Evolutionary conservation across 2,113 vertebrate species (phyloP).

Genomic region (Coptodon rendalli): DNA sequence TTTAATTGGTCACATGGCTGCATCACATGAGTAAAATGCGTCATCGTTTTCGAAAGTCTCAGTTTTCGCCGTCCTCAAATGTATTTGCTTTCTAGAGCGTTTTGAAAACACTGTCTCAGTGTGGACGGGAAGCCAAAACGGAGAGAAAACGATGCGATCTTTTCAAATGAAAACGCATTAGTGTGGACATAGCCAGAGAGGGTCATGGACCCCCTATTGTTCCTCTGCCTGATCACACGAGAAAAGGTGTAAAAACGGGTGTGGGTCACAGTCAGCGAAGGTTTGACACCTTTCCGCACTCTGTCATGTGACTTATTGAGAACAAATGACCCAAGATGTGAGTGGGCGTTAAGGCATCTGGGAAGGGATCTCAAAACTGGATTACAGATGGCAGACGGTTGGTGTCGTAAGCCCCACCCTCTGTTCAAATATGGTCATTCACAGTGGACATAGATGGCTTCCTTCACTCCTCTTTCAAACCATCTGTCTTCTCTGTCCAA

Average conservation of each 20-base stretch:
- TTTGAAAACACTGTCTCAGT: accelerated
- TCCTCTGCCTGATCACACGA: not conserved
- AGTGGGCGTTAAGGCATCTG: not conserved
- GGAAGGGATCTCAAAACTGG: not conserved
- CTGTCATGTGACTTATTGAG: not conserved
- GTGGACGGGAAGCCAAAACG: not conserved
- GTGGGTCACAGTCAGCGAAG: not conserved
- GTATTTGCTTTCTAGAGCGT: too few relatives aligned
- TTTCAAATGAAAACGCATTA: not conserved
- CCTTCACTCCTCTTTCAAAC: not conserved
- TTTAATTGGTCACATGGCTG: not conserved
- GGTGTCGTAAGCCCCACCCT: accelerated
- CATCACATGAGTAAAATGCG: not conserved
- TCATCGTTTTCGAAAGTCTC: not conserved
- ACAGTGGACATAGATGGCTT: not conserved
- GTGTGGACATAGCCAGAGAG: not conserved
- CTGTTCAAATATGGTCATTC: accelerated
- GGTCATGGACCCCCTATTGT: accelerated
- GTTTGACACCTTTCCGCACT: not conserved
- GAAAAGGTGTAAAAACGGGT: not conserved
- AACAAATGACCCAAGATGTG: not conserved
- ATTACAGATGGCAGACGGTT: accelerated
- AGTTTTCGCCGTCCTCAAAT: accelerated
- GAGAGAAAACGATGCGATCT: not conserved
- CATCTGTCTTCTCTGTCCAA: not conserved